phyloP scores from a whole-genome alignment of 2,113 vertebrate species.

The Vulpes vulpes region DNA sequence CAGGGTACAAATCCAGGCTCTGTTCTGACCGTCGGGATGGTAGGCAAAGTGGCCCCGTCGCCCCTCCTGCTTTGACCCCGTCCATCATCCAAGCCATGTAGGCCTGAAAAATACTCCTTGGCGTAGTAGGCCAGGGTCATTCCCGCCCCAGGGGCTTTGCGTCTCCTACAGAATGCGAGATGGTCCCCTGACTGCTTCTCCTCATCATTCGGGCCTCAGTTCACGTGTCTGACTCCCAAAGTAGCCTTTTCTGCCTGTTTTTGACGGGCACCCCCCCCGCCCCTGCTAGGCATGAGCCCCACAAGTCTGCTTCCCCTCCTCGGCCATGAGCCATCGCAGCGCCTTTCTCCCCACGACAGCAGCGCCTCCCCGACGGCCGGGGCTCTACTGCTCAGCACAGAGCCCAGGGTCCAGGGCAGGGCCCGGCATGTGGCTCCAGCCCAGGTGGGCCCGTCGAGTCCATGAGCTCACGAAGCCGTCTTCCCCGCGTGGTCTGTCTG shows the following conservation, averaged over 20 bases:
- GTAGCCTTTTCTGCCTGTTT: neutral
- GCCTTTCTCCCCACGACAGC: neutral
- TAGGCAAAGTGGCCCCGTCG: neutral
- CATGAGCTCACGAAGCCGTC: no score
- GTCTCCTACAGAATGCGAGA: neutral
- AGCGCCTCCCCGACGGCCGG: neutral
- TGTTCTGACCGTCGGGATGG: neutral
- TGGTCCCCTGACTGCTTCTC: neutral
- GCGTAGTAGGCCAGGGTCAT: neutral
- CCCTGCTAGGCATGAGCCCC: neutral
- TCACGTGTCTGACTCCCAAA: neutral
- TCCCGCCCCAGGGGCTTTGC: neutral
- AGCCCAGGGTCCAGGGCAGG: neutral
- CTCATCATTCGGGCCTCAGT: neutral
- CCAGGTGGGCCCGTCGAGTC: neutral
- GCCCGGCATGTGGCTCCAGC: neutral
- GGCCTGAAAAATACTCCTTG: neutral
- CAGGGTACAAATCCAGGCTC: slow-evolving; percentile 43
- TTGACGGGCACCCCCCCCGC: neutral
- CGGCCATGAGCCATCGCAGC: no score
- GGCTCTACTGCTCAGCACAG: neutral
- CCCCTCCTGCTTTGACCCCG: neutral
- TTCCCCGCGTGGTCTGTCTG: no score
- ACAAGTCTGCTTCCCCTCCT: no score
- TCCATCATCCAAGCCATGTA: neutral